A percentile compares a stretch with the other conserved stretches of the same genome.
Evolutionary conservation across 1,140 invertebrate species (phyloP).

Genomic region (Tachypleus tridentatus): DNA sequence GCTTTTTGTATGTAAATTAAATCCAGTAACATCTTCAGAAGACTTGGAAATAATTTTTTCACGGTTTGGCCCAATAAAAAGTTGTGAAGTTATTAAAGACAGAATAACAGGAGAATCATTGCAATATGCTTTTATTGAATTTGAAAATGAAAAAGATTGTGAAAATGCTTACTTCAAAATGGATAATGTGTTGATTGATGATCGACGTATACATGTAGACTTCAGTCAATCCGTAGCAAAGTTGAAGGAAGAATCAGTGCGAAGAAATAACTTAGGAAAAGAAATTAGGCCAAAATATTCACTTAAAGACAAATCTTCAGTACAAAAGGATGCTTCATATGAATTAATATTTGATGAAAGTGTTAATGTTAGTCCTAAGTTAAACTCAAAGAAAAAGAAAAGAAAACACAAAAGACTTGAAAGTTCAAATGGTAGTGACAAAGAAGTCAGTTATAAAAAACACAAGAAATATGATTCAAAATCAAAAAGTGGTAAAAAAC

Average conservation of each 20-base stretch:
- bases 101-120: slow-evolving; percentile 84
- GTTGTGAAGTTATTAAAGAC: slow-evolving; percentile 95
- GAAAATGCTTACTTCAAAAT: slow-evolving; percentile 99
- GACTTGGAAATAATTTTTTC: slow-evolving; percentile 97
- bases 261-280: no score
- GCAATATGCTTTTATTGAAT: slow-evolving; percentile 99
- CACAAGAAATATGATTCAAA: no score
- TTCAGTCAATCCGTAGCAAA: slow-evolving; percentile 98
- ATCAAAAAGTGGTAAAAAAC: no score
- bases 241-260: slow-evolving; percentile 1
- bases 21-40: slow-evolving; percentile 96
- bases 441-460: no score
- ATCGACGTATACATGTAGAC: slow-evolving; percentile 96
- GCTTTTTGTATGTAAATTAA: slow-evolving; percentile 98
- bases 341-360: no score
- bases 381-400: no score
- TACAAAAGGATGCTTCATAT: no score
- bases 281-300: no score
- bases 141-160: slow-evolving; percentile 80
- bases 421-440: no score
- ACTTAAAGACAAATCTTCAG: no score
- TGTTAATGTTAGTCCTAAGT: no score
- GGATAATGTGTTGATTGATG: slow-evolving; percentile 99
- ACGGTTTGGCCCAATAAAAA: slow-evolving; percentile 84
- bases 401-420: no score